phyloP scores from a whole-genome alignment of 1,140 invertebrate species.

The Drosophila malerkotliana region DNA sequence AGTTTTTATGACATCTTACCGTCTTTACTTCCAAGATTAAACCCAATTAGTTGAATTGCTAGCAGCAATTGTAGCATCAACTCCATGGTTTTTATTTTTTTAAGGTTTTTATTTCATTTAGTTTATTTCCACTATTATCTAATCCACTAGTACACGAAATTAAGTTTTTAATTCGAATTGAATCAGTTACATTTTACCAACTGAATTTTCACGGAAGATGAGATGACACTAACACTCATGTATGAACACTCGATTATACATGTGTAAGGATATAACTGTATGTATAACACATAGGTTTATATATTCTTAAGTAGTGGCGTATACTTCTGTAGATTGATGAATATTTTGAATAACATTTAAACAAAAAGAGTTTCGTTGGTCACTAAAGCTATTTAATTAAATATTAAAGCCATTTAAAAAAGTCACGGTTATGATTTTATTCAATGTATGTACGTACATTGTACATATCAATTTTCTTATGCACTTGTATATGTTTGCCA shows the following conservation, averaged over 20 bases:
- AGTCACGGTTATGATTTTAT: conserved; percentile 32
- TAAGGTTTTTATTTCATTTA: conserved; percentile 11
- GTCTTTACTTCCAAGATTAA: conserved; percentile 35
- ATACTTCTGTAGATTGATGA: not conserved
- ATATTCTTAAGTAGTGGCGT: conserved; percentile 30
- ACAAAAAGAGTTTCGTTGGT: not conserved
- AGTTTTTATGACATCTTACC: conserved; percentile 7
- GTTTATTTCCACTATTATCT: conserved; percentile 5
- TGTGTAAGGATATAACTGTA: conserved; percentile 38
- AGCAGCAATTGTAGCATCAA: conserved; percentile 27
- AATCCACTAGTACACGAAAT: not conserved
- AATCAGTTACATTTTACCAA: conserved; percentile 24
- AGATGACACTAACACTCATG: conserved; percentile 24
- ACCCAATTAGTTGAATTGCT: conserved; percentile 23
- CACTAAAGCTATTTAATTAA: conserved; percentile 23
- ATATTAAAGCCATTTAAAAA: conserved; percentile 20
- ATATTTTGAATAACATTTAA: not conserved
- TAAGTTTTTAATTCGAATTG: conserved; percentile 12
- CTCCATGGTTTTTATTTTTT: conserved; percentile 23
- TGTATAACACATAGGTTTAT: conserved; percentile 43
- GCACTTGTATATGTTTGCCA: conserved; percentile 31
- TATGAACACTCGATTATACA: conserved; percentile 40
- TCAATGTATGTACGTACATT: conserved; percentile 30
- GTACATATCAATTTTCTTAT: conserved; percentile 31
- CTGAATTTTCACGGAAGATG: conserved; percentile 32